Evolutionary conservation across 1,140 invertebrate species (phyloP).

Genomic region (Spodoptera frugiperda): DNA sequence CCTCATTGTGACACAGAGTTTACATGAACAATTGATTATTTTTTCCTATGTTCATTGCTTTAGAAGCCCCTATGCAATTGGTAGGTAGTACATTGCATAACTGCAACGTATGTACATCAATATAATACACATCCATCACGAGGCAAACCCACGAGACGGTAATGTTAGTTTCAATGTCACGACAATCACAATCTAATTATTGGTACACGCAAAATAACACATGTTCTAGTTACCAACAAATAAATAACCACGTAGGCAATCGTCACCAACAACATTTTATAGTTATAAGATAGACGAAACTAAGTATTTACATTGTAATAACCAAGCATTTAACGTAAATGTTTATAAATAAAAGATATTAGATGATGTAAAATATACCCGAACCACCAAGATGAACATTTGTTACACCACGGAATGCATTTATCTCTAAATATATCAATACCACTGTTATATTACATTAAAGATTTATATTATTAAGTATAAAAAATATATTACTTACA

Average conservation of each 20-base stretch:
- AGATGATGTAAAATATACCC: background rate
- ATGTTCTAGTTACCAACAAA: background rate
- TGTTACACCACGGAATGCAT: background rate
- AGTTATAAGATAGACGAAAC: no score
- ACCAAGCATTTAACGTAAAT: background rate
- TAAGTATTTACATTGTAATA: no score
- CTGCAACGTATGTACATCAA: background rate
- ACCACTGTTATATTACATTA: no score
- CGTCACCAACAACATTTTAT: background rate
- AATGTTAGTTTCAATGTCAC: conserved; percentile 32
- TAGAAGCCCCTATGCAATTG: background rate
- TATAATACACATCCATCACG: conserved; percentile 1
- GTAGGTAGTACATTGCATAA: background rate
- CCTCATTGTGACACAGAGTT: no score
- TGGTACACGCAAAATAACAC: background rate
- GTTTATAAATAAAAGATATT: conserved; percentile 6
- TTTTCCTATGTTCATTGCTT: background rate
- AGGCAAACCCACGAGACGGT: conserved; percentile 22
- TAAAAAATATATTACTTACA: conserved; percentile 44
- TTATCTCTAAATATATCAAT: no score
- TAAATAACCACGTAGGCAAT: background rate
- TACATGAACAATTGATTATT: no score
- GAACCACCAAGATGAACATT: conserved; percentile 1
- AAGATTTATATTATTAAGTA: no score
- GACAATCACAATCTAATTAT: conserved; percentile 14